These are phyloP conservation scores for Tyrannus savana DNA, from an alignment of 2,113 vertebrate species.

Conservation along the genomic window DNA sequence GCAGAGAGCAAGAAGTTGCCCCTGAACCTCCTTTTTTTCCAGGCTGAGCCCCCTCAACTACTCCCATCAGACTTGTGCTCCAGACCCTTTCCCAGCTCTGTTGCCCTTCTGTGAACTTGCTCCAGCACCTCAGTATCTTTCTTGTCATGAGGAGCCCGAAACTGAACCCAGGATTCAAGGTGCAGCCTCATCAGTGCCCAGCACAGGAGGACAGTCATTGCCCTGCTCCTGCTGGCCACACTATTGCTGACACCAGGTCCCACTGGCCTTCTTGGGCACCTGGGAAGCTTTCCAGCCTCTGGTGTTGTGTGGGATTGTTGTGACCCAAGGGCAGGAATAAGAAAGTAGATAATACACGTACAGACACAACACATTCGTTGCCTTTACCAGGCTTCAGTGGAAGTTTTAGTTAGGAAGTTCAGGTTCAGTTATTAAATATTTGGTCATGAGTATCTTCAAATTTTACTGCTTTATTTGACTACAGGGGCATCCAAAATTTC, in stretches of 20 bases:
- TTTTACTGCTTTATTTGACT: background rate
- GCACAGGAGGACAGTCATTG: background rate
- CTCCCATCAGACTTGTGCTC: accelerated
- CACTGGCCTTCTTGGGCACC: background rate
- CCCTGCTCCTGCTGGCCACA: background rate
- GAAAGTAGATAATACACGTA: too few species aligned
- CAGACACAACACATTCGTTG: background rate
- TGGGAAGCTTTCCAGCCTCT: background rate
- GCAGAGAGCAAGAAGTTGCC: accelerated
- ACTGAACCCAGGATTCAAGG: accelerated
- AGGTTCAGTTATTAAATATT: background rate
- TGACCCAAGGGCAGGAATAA: background rate
- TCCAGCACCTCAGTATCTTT: background rate
- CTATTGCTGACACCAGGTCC: background rate
- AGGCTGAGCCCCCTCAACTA: accelerated
- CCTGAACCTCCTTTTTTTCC: background rate
- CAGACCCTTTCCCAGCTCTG: background rate
- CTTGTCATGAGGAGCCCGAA: background rate
- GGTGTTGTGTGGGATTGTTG: too few species aligned
- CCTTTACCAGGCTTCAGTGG: accelerated
- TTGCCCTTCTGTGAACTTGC: background rate
- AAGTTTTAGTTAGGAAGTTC: too few species aligned
- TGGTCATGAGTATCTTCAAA: background rate
- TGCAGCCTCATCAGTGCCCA: background rate
- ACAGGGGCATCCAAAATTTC: background rate